phyloP scores from a whole-genome alignment of 2,113 vertebrate species.

The Desmodus rotundus region DNA sequence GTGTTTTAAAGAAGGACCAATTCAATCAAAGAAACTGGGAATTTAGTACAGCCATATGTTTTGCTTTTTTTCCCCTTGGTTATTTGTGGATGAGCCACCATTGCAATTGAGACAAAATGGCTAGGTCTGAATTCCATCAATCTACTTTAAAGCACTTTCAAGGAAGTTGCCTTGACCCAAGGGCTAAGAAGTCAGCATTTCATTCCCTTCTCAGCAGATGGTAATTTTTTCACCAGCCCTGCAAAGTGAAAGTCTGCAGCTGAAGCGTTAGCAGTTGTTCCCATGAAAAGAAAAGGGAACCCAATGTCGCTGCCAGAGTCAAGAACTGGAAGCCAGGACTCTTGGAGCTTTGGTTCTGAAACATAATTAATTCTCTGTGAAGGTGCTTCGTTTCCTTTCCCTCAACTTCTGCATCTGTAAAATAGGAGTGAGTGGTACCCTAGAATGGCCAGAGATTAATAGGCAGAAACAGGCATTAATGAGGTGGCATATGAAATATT shows the following conservation, averaged over 20 bases:
- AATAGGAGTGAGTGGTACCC: background rate
- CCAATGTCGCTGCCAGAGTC: background rate
- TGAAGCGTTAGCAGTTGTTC: background rate
- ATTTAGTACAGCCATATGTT: background rate
- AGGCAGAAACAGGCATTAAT: background rate
- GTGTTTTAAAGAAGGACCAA: slow-evolving; percentile 20
- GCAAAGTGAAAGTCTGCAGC: slow-evolving; percentile 26
- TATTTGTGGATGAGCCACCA: background rate
- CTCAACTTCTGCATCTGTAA: background rate
- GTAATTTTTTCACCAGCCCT: background rate
- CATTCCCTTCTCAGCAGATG: slow-evolving; percentile 18
- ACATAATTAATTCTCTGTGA: background rate
- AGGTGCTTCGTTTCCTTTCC: background rate
- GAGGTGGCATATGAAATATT: background rate
- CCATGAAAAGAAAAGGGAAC: background rate
- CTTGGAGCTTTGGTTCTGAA: background rate
- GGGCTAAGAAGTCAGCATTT: slow-evolving; percentile 10
- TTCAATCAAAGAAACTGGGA: slow-evolving; percentile 18
- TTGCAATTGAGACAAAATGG: background rate
- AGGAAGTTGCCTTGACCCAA: slow-evolving; percentile 28
- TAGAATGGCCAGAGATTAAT: background rate
- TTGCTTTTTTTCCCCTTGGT: background rate
- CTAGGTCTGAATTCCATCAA: background rate
- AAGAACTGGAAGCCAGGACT: background rate
- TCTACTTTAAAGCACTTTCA: slow-evolving; percentile 19